Conservation (phyloP, 2,888 invertebrate genomes). For the Cybosia mesomella region DNA sequence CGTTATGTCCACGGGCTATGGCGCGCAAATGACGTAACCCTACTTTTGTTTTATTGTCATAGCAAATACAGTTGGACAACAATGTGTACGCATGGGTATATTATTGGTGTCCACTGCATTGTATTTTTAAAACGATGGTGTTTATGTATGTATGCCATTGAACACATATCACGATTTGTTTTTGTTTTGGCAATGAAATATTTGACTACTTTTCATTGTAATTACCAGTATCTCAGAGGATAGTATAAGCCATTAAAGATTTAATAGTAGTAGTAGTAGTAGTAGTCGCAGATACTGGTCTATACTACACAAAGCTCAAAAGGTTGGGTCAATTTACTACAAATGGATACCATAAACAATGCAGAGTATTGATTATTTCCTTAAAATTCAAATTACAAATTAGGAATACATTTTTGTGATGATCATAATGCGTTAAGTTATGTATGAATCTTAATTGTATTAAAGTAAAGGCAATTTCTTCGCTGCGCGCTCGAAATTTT, state of each 20-base stretch:
- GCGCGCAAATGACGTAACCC: constrained; percentile 56
- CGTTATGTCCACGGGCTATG: too few relatives aligned
- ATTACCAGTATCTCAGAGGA: not conserved
- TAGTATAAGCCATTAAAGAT: too few relatives aligned
- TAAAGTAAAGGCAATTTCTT: not conserved
- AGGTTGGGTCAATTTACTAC: not conserved
- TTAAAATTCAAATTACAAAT: not conserved
- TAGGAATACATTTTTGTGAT: not conserved
- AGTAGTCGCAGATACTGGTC: too few relatives aligned
- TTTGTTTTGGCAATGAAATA: constrained; percentile 17
- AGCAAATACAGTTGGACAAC: constrained; percentile 48
- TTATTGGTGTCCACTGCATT: constrained; percentile 62
- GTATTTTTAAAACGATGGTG: constrained; percentile 48
- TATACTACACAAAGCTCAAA: not conserved
- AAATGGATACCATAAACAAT: not conserved
- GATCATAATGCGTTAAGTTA: not conserved
- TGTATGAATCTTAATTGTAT: not conserved
- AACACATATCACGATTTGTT: constrained; percentile 21
- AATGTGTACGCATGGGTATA: constrained; percentile 58
- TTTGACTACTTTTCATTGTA: not conserved
- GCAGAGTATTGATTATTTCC: not conserved
- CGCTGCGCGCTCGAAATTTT: not conserved
- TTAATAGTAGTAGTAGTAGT: too few relatives aligned
- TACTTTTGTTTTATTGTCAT: constrained; percentile 48
- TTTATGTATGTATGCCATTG: constrained; percentile 29